phyloP scores from a whole-genome alignment of 2,797 vertebrate genomes.

The Pseudochirops cupreus region DNA sequence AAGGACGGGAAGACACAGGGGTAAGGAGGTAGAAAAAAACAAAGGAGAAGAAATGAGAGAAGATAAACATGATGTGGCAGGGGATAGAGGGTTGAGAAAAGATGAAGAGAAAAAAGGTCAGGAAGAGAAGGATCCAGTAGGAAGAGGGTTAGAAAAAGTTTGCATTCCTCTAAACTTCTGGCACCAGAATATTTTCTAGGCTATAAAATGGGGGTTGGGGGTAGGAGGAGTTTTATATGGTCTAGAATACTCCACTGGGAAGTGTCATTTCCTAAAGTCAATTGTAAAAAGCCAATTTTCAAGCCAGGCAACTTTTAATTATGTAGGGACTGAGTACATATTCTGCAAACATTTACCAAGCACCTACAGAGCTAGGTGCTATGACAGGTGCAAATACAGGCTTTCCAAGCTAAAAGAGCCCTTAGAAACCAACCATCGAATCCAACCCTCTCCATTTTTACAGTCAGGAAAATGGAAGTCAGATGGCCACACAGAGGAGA shows the following conservation, averaged over 20 bases:
- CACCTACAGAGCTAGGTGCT: background rate
- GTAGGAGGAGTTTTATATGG: background rate
- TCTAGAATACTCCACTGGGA: background rate
- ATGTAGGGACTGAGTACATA: fast-evolving
- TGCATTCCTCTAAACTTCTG: fast-evolving
- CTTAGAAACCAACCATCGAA: background rate
- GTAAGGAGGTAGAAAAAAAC: background rate
- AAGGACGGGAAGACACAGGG: background rate
- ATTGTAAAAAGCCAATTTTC: background rate
- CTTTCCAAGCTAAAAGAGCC: background rate
- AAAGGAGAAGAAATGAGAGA: background rate
- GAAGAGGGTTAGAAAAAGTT: fast-evolving
- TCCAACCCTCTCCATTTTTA: background rate
- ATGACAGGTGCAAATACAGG: background rate
- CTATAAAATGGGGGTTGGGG: background rate
- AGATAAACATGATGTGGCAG: background rate
- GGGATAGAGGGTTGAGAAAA: background rate
- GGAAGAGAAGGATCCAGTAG: background rate
- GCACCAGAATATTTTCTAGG: fast-evolving
- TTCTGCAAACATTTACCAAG: background rate
- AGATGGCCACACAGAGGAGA: too few relatives aligned
- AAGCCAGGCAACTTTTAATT: background rate
- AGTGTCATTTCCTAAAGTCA: background rate
- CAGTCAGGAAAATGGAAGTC: background rate
- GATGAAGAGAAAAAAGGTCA: background rate